phyloP scores from a whole-genome alignment of 2,113 vertebrate genomes.

The Leptocoma aspasia region DNA sequence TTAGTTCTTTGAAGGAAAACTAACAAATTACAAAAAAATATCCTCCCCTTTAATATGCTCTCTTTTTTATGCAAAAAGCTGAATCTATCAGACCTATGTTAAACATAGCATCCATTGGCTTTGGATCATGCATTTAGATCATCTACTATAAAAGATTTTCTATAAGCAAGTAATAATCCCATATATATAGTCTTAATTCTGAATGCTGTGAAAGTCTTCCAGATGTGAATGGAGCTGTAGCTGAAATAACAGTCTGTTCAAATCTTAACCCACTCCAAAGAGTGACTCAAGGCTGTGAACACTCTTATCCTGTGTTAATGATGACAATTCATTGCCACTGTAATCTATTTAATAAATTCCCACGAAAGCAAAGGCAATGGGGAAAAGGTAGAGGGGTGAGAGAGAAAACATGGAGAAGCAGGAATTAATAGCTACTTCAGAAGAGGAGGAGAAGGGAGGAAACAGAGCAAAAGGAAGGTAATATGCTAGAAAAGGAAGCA shows the following conservation, averaged over 20 bases:
- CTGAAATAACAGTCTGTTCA: neutral
- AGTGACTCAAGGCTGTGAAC: neutral
- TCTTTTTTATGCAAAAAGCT: neutral
- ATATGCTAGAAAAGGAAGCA: neutral
- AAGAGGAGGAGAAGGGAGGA: neutral
- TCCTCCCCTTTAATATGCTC: neutral
- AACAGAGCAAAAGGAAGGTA: neutral
- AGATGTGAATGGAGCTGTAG: neutral
- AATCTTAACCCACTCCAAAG: neutral
- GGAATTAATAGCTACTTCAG: neutral
- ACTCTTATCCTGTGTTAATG: neutral
- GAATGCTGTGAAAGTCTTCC: neutral
- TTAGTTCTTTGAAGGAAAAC: neutral
- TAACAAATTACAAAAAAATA: neutral
- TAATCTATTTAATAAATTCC: neutral
- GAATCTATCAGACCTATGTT: neutral
- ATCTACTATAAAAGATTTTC: neutral
- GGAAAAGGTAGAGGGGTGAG: neutral
- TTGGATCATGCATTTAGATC: neutral
- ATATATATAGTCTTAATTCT: neutral
- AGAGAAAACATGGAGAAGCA: neutral
- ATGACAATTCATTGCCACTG: neutral
- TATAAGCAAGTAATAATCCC: neutral
- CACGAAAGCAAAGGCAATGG: neutral
- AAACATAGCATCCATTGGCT: neutral